phyloP scores from a whole-genome alignment of 1,140 invertebrate genomes.

The Hypsibius dujardini region DNA sequence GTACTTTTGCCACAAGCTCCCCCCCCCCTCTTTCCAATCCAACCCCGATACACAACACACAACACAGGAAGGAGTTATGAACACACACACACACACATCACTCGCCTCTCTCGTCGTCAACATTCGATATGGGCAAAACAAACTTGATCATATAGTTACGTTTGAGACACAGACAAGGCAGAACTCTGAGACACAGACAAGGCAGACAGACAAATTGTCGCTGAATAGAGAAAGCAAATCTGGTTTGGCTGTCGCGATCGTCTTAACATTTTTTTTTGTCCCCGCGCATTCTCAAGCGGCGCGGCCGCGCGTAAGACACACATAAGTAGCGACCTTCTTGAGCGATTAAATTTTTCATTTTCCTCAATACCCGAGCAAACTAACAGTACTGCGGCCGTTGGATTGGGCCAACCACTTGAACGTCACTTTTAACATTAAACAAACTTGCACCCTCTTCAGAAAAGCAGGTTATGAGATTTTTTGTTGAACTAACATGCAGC shows the following conservation, averaged over 20 bases:
- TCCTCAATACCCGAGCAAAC: background rate
- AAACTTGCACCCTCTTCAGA: too few relatives aligned
- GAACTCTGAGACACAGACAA: too few relatives aligned
- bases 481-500: too few relatives aligned
- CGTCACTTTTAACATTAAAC: too few relatives aligned
- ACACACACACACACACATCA: background rate
- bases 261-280: background rate
- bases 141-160: background rate
- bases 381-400: too few relatives aligned
- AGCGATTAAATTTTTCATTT: conserved; percentile 17
- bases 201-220: too few relatives aligned
- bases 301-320: background rate
- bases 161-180: too few relatives aligned
- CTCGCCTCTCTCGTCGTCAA: background rate
- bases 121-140: conserved; percentile 15
- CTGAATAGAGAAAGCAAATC: too few relatives aligned
- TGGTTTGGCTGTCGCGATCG: background rate
- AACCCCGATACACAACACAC: background rate
- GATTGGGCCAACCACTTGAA: too few relatives aligned
- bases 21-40: too few relatives aligned
- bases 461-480: too few relatives aligned
- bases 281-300: background rate
- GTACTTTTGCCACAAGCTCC: background rate
- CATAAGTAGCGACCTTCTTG: conserved; percentile 14
- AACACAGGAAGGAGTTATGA: conserved; percentile 15